These are phyloP conservation scores for Barbus barbus DNA, from an alignment of 2,113 vertebrate species.

Conservation along the genomic window DNA sequence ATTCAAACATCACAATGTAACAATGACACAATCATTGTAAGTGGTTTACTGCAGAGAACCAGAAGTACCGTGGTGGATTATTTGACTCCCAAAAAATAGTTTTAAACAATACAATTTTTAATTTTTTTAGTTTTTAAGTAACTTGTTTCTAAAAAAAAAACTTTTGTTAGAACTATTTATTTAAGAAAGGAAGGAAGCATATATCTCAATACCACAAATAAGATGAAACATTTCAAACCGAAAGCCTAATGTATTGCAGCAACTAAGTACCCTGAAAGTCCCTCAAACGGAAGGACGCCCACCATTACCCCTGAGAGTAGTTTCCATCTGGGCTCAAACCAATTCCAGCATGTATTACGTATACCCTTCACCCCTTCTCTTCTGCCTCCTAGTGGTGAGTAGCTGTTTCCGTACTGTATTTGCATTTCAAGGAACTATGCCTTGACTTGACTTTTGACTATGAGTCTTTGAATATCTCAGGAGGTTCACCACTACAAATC, in stretches of 20 bases:
- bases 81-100: not conserved
- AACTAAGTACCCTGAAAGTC: not conserved
- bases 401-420: not conserved
- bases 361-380: slow-evolving; percentile 11
- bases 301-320: not conserved
- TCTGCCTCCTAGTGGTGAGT: slow-evolving; percentile 38
- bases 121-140: not conserved
- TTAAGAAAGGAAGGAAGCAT: not conserved
- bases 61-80: too few relatives aligned
- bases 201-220: too few relatives aligned
- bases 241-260: not conserved
- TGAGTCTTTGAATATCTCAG: not conserved
- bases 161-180: not conserved
- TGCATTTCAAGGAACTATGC: not conserved
- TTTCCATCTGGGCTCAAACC: not conserved
- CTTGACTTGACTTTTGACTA: not conserved
- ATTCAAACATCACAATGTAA: not conserved
- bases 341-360: not conserved
- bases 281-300: not conserved
- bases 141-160: not conserved
- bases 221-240: too few relatives aligned
- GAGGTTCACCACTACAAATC: slow-evolving; percentile 60
- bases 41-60: not conserved
- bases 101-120: not conserved
- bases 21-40: too few relatives aligned